These are phyloP conservation scores for Octopus sinensis DNA, from an alignment of 1,140 invertebrate genomes.

Conservation along the genomic window DNA sequence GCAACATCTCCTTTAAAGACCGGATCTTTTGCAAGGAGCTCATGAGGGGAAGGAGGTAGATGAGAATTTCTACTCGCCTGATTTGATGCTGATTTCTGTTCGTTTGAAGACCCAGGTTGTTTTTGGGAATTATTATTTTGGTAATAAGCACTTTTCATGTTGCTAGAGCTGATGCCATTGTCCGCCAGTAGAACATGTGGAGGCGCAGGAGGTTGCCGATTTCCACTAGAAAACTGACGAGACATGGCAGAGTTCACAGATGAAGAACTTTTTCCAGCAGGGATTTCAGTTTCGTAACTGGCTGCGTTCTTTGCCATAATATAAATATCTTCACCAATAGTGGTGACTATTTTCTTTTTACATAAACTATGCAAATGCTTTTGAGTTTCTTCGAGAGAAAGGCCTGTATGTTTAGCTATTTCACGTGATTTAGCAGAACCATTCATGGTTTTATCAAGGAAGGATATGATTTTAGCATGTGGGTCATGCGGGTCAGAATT, in stretches of 20 bases:
- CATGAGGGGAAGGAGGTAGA: conserved; percentile 13
- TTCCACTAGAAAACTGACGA: conserved; percentile 15
- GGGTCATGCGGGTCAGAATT: conserved; percentile 1
- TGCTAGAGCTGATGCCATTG: conserved; percentile 17
- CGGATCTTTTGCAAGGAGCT: background rate
- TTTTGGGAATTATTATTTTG: conserved; percentile 24
- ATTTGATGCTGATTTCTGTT: conserved; percentile 12
- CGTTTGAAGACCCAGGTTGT: conserved; percentile 22
- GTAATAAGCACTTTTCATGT: conserved; percentile 20
- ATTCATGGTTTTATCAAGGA: conserved; percentile 10
- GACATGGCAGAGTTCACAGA: background rate
- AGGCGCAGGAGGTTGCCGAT: conserved; percentile 10
- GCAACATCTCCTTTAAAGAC: background rate
- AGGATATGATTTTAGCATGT: background rate
- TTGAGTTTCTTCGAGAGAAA: conserved; percentile 7
- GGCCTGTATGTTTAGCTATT: conserved; percentile 3
- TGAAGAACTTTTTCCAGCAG: conserved; percentile 3
- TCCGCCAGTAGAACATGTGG: conserved; percentile 16
- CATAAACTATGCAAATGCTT: conserved; percentile 9
- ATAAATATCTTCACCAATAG: conserved; percentile 10
- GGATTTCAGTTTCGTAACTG: background rate
- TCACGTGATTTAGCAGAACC: conserved; percentile 2
- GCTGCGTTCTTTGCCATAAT: conserved; percentile 1
- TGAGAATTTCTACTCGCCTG: conserved; percentile 16
- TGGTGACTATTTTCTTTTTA: conserved; percentile 8